Evolutionary conservation across 2,113 vertebrate species (phyloP), one percentile per base, ranked within the genome.

Genomic region (Tachysurus fulvidraco): DNA sequence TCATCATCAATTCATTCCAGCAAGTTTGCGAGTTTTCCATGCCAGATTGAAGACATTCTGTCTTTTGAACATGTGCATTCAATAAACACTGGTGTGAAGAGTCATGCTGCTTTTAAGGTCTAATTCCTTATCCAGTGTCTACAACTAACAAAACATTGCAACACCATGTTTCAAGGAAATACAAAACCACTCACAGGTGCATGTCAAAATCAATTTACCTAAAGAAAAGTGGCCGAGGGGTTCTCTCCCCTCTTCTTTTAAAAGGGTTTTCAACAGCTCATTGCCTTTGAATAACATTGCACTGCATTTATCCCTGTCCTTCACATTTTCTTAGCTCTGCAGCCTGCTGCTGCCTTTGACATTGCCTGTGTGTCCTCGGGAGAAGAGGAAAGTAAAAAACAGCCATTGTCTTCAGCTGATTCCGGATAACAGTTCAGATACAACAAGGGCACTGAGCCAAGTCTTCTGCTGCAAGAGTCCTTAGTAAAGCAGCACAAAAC

Each of bases 331-430:
- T 88, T 90, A 81, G 79, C 90, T 86, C 84, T 78, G 86, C 83
- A 80, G 87, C 89, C 88, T 83, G 80, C 84, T 54, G 83, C 74
- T 83, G 67, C 86, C 84, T 86, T 88, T 86, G 90, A 90, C 69
- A 89, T 88, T 82, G 60, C 12, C 84, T 88, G 85, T 83, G 69
- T 91, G 86, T 91, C 89, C 86, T 82, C 90, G 89, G 81, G 91
- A 87, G 93, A 89, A 76, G 41, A 64, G 59, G 90, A 90, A 87
- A 91, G 93, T 30, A 73, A 86, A 88, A n/a, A 64, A 11, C 36
- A 89, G 14, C 83, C 73, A 92, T 93, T 92, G 90, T 92, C 87
- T 91, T 90, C 91, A 82, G 94, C 91, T 90, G 87, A 90, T 93
- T 91, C 88, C 11, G 82, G 92, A 89, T 74, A 90, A 89, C 89